Base-by-base conservation (phyloP, 2,888 invertebrate genomes). In the Marronus borbonicus region DNA sequence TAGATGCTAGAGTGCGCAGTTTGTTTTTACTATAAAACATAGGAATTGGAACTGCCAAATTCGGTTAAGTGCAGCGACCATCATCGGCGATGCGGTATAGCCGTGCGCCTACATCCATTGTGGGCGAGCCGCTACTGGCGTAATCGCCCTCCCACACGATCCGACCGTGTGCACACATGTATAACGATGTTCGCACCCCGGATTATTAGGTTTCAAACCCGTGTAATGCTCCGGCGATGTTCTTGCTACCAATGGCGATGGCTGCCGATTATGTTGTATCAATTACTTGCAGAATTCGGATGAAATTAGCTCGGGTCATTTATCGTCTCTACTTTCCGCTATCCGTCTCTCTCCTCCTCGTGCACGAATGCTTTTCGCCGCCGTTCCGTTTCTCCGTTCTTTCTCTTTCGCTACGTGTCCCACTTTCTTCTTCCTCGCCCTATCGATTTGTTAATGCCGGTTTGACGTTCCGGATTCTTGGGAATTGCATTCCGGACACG, bases 211-310 rank as follows among this genome's bases (percentile, higher is more conserved):
- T 83, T 83, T 83, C 81, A 81, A 83, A 82, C 83, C 81, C 75
- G 60, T 82, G 82, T 82, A 82, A 82, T 82, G 82, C 82, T 64
- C 20, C 81, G 80, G 80, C 75, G 80, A 78, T 81, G 81, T 82
- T 82, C 82, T 82, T 81, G 82, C 80, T 82, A 80, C 80, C 82
- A 80, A 82, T 81, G 68, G 68, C 68, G 68, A 68, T 68, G 68
- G 80, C 82, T 80, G 81, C 81, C 82, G 81, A 83, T 83, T 82
- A 83, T 83, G 81, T 82, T 82, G 81, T 83, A 83, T 83, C 83
- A 82, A 83, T 83, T 83, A 82, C 81, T 83, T 80, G 82, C 80
- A 65, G 65, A 65, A 81, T 80, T 74, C 79, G 79, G 80, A 82
- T 81, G 80, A 81, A 82, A 83, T 82, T 82, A 80, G 81, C 80